A percentile compares a stretch with the other conserved stretches of the same genome.
Conservation (phyloP, 1,140 invertebrate species). For the Dinothrombium tinctorium region DNA sequence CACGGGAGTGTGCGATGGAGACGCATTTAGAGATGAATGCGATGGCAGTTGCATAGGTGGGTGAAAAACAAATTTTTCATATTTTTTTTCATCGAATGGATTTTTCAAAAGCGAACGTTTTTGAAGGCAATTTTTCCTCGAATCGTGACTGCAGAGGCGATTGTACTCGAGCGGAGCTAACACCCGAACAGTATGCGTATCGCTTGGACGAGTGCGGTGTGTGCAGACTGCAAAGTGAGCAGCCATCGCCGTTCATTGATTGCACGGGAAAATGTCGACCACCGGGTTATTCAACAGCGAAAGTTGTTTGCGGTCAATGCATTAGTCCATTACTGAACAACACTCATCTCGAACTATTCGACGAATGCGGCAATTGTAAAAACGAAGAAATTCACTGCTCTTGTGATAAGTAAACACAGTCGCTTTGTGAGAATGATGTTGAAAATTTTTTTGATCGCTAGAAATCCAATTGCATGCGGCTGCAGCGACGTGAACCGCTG, state of each 20-base stretch:
- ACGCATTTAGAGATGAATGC: constrained; percentile 16
- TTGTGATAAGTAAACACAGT: constrained; percentile 5
- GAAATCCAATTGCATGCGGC: constrained; percentile 9
- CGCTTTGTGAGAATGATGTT: not conserved
- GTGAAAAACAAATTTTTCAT: constrained; percentile 3
- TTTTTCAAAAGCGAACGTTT: not conserved
- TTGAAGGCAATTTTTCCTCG: not conserved
- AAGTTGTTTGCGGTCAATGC: constrained; percentile 7
- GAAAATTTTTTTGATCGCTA: not conserved
- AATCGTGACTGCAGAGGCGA: constrained; percentile 12
- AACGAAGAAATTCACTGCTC: constrained; percentile 5
- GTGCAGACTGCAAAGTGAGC: constrained; percentile 7
- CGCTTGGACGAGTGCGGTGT: constrained; percentile 9
- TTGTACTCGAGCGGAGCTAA: constrained; percentile 6
- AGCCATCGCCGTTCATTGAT: constrained; percentile 6
- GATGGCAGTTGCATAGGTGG: constrained; percentile 12
- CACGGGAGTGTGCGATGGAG: constrained; percentile 13
- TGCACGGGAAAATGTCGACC: constrained; percentile 8
- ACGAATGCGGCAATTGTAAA: constrained; percentile 10
- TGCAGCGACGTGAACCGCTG: constrained; percentile 9
- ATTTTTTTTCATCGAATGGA: not conserved
- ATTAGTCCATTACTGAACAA: not conserved
- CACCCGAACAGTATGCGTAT: constrained; percentile 4
- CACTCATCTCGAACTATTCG: not conserved
- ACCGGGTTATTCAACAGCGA: not conserved